Conservation (phyloP, 2,797 vertebrate species). For the Pyrocephalus nanus region DNA sequence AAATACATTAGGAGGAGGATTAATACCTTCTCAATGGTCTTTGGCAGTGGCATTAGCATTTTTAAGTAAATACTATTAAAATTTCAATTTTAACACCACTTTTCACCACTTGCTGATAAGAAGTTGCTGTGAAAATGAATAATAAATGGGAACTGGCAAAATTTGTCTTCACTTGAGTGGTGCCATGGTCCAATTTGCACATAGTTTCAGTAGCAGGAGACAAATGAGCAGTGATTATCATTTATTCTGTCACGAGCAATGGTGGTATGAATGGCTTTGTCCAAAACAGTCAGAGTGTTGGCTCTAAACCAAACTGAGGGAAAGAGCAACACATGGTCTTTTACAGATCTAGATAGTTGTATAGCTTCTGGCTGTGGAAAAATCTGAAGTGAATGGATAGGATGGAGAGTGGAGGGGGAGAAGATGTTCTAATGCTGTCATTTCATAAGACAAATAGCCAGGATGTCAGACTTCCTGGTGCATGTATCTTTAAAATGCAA, state of each 20-base stretch:
- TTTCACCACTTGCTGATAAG: slow-evolving; percentile 17
- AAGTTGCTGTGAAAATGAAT: slow-evolving; percentile 11
- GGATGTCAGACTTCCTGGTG: background rate
- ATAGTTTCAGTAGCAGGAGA: background rate
- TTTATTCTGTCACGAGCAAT: slow-evolving; percentile 39
- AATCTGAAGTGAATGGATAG: background rate
- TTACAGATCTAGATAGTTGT: background rate
- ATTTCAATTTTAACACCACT: slow-evolving; percentile 18
- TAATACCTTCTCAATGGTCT: background rate
- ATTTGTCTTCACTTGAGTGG: slow-evolving; percentile 36
- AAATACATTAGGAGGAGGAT: background rate
- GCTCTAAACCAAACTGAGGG: slow-evolving; percentile 1
- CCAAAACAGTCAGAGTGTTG: slow-evolving; percentile 42
- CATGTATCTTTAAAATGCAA: background rate
- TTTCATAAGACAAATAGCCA: background rate
- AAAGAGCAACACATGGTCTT: slow-evolving; percentile 13
- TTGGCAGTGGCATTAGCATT: background rate
- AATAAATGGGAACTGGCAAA: slow-evolving; percentile 18
- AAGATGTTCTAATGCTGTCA: background rate
- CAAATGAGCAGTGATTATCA: slow-evolving; percentile 31
- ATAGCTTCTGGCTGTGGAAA: background rate
- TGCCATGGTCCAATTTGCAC: slow-evolving; percentile 11
- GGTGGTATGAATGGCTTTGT: slow-evolving; percentile 10
- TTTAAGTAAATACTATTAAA: slow-evolving; percentile 23
- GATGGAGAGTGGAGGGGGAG: background rate